Evolutionary conservation across 35 echinoderm and acorn worm genomes (phyloP), one percentile per base, ranked within the genome.

Genomic region (Stichopus chloronotus): DNA sequence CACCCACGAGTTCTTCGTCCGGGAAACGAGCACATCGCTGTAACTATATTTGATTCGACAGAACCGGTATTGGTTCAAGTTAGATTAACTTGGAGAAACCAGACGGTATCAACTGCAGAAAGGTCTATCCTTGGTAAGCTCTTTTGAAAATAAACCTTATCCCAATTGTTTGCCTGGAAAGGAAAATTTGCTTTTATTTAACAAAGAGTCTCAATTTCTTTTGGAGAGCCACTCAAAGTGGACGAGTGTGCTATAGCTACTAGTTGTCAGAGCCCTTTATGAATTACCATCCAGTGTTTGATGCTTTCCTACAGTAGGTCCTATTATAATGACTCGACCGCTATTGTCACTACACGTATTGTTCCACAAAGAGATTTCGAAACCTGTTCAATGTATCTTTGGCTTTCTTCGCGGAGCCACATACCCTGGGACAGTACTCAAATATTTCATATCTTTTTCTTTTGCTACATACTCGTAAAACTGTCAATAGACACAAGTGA

Each of bases 41-140:
- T 98, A 53, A 98, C 97, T 71, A 96, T 98, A 87, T 98, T 98
- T 93, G 93, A 98, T 21, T 87, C 95, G 25, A 93, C 91, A 24
- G 91, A 95, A 78, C 93, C 95, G 55, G 76, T 96, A 53, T 57
- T 86, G 13, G 95, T 98, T 77, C 85, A 94, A 83, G 93, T 92
- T 14, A 93, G 90, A 58, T 90, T 98, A 93, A 61, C 83, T 53
- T 93, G 87, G 86, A 84, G 92, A 56, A 94, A 96, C 24, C 61
- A 96, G 68, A 93, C 91, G 7, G 59, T 98, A 53, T 88, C 97
- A 16, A 86, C 81, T 21, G 83, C 93, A 8, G 93, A 96, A 53
- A 79, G 89, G 93, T 77, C 55, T 59, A 98, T 98, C 23, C 63
- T 93, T 25, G 95, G 97, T 96, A 96, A 92, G 95, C 63, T 55